phyloP scores from a whole-genome alignment of 2,797 vertebrate species.

The Morelia viridis region DNA sequence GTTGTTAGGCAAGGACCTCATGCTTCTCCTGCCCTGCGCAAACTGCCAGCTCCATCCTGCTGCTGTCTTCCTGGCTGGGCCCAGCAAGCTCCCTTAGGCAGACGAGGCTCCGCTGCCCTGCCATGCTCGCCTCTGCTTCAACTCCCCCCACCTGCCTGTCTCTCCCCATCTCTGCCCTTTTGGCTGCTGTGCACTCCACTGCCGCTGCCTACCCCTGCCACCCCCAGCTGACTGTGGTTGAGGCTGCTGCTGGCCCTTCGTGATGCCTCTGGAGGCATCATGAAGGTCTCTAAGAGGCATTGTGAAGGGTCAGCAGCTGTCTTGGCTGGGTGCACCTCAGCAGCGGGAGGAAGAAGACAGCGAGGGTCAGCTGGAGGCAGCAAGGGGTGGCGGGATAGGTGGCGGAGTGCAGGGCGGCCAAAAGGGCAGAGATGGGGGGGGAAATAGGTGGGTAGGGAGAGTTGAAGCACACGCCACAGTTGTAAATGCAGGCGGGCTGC shows the following conservation, averaged over 20 bases:
- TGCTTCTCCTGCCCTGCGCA: neutral
- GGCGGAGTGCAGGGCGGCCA: neutral
- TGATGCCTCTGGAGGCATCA: neutral
- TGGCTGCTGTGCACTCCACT: neutral
- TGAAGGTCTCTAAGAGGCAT: neutral
- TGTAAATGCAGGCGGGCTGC: too few species aligned
- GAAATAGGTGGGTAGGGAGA: neutral
- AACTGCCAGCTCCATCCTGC: neutral
- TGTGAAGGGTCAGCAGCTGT: neutral
- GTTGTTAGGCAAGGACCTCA: neutral
- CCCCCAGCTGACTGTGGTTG: neutral
- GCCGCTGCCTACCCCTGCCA: neutral
- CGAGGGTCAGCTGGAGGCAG: neutral
- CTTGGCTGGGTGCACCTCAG: neutral
- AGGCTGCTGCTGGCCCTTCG: neutral
- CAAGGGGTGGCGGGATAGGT: neutral
- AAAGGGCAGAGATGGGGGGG: neutral
- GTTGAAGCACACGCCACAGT: neutral
- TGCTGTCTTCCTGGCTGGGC: neutral
- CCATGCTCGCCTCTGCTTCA: neutral
- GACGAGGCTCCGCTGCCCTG: neutral
- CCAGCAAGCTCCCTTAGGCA: neutral
- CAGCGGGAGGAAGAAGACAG: neutral
- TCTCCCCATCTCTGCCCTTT: neutral
- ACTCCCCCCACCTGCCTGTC: neutral